A percentile compares a stretch with the other conserved stretches of the same genome.
Conservation (phyloP, 2,797 vertebrate genomes). For the Mormyrops attenuatus region DNA sequence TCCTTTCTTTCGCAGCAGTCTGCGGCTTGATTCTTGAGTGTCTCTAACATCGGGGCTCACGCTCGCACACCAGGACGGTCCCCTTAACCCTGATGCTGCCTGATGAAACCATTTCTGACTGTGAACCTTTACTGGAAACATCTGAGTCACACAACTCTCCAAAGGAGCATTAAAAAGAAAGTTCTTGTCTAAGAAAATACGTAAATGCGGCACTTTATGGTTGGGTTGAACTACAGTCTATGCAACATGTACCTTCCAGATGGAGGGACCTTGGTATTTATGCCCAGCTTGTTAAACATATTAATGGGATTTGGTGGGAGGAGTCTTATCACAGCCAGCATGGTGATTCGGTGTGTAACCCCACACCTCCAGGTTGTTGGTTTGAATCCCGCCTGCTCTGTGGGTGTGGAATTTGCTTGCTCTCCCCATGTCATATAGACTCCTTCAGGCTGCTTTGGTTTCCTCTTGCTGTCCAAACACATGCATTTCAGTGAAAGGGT, state of each 20-base stretch:
- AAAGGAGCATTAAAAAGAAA: neutral
- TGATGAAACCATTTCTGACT: neutral
- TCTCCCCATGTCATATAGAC: neutral
- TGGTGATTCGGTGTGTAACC: neutral
- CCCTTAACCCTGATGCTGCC: neutral
- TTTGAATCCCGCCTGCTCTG: neutral
- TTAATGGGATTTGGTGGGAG: neutral
- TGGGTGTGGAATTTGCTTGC: neutral
- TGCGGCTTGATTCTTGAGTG: neutral
- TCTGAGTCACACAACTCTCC: neutral
- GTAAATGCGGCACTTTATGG: neutral
- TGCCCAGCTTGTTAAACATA: neutral
- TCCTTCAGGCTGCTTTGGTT: neutral
- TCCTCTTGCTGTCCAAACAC: neutral
- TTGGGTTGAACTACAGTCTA: neutral
- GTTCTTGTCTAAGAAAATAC: neutral
- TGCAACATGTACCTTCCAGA: neutral
- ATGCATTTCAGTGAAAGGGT: neutral
- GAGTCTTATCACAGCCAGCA: neutral
- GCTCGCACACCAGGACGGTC: neutral
- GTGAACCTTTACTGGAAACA: neutral
- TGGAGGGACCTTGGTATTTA: neutral
- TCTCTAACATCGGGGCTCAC: neutral
- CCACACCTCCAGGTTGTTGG: neutral
- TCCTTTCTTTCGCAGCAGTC: neutral